Evolutionary conservation across 1,140 invertebrate species (phyloP), one percentile per base, ranked within the genome.

Genomic region (Drosophila equinoxialis): DNA sequence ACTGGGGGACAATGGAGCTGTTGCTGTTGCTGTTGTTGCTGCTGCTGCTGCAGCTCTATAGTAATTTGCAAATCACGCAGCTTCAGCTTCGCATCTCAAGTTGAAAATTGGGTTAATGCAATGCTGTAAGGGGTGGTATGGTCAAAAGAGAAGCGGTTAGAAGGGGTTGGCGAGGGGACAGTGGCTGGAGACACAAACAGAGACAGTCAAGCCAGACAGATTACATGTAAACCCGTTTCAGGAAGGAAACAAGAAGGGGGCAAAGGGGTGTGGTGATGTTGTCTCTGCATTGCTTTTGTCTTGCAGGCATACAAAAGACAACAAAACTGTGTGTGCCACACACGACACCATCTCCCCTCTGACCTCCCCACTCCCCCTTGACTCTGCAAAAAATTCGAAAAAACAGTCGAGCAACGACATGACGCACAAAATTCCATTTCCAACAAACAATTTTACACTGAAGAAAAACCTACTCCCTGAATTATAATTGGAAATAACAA

Each of bases 61-160:
- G 74, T 86, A 87, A 86, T 86, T 86, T 86, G 83, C 83, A 86
- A 86, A 86, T 86, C 83, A 86, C 83, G 79, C 82, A 85, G 82
- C 82, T 86, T 85, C 57, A 59, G 60, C 39, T 26, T 61, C 82
- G 79, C 83, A 86, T 87, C 83, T 87, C 83, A 86, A 79, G 79
- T 71, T 87, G 82, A 74, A 86, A 86, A 86, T 86, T 86, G 82
- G 82, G 83, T 86, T 86, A 86, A 86, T 86, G 82, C 82, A 86
- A 87, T 86, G 82, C 79, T 87, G 71, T n/a, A 23, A 23, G 17
- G 17, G 58, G 64, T 66, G 74, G 55, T 57, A n/a, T 58, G 41
- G 30, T 30, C 30, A 58, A 42, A 7, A 41, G 13, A 6, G 17
- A 37, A 6, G 14, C 3, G 37, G 7, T 30, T 30, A 30, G 5